These are phyloP conservation scores for Drosophila pseudotakahashii DNA, from an alignment of 2,888 invertebrate species.

Conservation along the genomic window DNA sequence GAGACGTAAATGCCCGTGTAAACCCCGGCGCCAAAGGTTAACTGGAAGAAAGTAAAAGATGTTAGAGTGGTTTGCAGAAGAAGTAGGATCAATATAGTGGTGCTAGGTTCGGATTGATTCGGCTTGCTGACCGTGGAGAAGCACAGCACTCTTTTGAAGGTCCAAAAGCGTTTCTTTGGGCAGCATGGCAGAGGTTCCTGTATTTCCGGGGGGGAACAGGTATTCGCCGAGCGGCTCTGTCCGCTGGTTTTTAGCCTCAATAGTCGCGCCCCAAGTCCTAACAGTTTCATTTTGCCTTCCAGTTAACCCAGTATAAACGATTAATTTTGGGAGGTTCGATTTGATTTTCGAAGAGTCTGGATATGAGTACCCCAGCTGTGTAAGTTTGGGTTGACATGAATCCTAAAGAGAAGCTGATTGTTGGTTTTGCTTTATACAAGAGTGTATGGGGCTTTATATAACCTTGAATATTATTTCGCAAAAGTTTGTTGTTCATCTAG, in stretches of 20 bases:
- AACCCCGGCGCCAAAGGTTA: conserved; percentile 88
- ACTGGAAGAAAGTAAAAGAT: conserved; percentile 83
- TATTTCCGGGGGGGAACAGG: conserved; percentile 19
- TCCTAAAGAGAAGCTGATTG: conserved; percentile 9
- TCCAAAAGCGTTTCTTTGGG: conserved; percentile 48
- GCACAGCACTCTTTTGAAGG: conserved; percentile 7
- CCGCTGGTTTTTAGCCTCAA: conserved; percentile 18
- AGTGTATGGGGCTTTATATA: conserved; percentile 10
- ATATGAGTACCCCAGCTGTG: background rate
- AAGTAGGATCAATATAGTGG: background rate
- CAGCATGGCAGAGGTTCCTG: conserved; percentile 42
- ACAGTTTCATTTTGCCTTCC: conserved; percentile 56
- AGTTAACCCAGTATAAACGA: conserved; percentile 7
- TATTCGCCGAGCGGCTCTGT: conserved; percentile 14
- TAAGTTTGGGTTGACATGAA: background rate
- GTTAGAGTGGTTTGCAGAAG: background rate
- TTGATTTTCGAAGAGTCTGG: conserved; percentile 1
- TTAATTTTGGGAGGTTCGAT: conserved; percentile 19
- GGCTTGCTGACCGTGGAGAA: conserved; percentile 50
- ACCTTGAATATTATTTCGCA: conserved; percentile 8
- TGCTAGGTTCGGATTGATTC: too few relatives aligned
- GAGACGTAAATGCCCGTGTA: conserved; percentile 90
- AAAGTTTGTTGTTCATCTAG: background rate
- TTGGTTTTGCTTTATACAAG: background rate
- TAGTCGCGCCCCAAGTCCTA: conserved; percentile 45